Conservation (phyloP, 2,113 vertebrate species). For the Chaenogobius annularis region DNA sequence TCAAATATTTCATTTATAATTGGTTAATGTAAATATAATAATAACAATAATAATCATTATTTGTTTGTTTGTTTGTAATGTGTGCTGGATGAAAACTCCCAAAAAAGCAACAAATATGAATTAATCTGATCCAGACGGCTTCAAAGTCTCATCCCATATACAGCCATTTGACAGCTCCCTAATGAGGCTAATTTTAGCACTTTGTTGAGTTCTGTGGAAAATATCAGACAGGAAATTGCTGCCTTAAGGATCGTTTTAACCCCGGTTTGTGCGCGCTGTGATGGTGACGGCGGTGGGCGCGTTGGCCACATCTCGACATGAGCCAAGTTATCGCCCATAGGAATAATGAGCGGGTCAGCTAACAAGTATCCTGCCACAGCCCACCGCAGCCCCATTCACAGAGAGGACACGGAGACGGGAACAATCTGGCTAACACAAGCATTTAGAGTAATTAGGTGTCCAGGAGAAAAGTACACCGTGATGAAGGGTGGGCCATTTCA, state of each 20-base stretch:
- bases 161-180: conserved; percentile 1
- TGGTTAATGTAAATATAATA: too few species aligned
- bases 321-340: conserved; percentile 42
- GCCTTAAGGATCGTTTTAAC: conserved; percentile 29
- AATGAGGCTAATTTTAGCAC: conserved; percentile 13
- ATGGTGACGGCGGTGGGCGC: conserved; percentile 37
- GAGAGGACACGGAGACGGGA: conserved; percentile 40
- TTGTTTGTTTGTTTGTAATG: too few species aligned
- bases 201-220: conserved; percentile 7
- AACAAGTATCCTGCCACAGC: conserved; percentile 58
- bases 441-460: conserved; percentile 70
- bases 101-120: too few species aligned
- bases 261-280: conserved; percentile 15
- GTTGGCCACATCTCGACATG: conserved; percentile 52
- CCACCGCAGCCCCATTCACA: conserved; percentile 62
- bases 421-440: conserved; percentile 42
- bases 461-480: conserved; percentile 33
- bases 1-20: too few species aligned
- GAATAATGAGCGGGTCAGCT: conserved; percentile 72
- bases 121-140: neutral
- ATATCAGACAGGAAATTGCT: conserved; percentile 19
- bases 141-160: neutral
- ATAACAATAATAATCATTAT: too few species aligned
- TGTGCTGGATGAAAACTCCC: too few species aligned
- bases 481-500: conserved; percentile 36